Evolutionary conservation across 2,113 vertebrate genomes (phyloP), one percentile per base, ranked within the genome.

Genomic region (Bubo blakistoni): DNA sequence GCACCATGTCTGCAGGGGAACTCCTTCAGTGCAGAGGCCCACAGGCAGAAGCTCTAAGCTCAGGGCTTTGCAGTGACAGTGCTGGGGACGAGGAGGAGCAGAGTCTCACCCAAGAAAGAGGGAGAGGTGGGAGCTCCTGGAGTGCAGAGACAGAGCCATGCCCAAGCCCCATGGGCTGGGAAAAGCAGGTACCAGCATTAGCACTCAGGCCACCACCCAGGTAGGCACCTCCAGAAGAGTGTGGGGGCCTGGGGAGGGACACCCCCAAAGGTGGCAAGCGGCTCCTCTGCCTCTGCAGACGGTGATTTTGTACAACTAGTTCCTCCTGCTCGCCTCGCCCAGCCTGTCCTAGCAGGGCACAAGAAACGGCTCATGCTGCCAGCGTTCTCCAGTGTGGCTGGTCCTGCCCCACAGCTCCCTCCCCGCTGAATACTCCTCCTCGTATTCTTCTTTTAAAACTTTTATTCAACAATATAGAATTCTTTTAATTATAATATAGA

Each of bases 401-500:
- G 47, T 73, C 46, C 92, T 46, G 6, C 19, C 59, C n/a, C 67
- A 61, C 18, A 67, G 82, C 80, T 96, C 87, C 70, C 86, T 97
- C 61, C 84, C 84, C 59, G 97, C 93, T 81, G 67, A 98, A 98
- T 79, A 98, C 95, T 97, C 92, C 94, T 97, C 97, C 90, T 81
- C 77, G 24, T 92, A 46, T 46, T 17, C 72, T 98, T 98, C 93
- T 97, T 98, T 98, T 97, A 98, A 98, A 98, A 97, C 91, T 97
- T 98, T 98, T 98, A 98, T 98, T 98, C 97, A 98, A 97, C 96
- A 98, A 98, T 97, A 98, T 97, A 98, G 96, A 98, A 95, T 97
- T 98, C 22, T 97, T 96, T 97, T 94, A 95, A 92, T 97, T 95
- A 95, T 96, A 95, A 96, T 97, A 96, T 93, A 94, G 95, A 97